Conservation (phyloP, 2,888 invertebrate genomes). For the Archips crataeganus region DNA sequence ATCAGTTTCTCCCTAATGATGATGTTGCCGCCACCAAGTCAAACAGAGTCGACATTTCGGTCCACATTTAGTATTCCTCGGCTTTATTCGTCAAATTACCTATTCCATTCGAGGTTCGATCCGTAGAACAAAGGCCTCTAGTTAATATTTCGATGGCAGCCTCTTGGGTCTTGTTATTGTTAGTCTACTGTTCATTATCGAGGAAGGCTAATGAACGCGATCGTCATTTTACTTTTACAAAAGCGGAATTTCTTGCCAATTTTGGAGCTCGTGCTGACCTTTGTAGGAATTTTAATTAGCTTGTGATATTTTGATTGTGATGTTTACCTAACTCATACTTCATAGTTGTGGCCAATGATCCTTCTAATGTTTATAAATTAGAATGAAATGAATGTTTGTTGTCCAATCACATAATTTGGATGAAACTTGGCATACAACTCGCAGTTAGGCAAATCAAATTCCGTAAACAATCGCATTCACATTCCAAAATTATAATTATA, state of each 20-base stretch:
- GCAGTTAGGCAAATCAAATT: no score
- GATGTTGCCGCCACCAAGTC: background rate
- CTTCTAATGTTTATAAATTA: no score
- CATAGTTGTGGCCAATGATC: no score
- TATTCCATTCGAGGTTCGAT: constrained; percentile 16
- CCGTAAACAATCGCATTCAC: no score
- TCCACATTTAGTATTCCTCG: background rate
- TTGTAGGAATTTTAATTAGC: no score
- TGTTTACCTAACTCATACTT: no score
- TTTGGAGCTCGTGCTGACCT: background rate
- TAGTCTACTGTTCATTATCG: constrained; percentile 14
- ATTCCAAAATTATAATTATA: no score
- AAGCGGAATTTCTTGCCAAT: background rate
- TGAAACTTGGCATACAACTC: no score
- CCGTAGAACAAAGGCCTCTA: constrained; percentile 19
- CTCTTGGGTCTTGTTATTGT: constrained; percentile 23
- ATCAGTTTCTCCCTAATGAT: constrained; percentile 1
- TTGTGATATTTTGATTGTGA: no score
- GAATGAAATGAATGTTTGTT: no score
- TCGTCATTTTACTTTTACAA: background rate
- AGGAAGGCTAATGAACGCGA: constrained; percentile 18
- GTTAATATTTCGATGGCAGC: constrained; percentile 22
- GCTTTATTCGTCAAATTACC: constrained; percentile 14
- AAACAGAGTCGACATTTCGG: background rate
- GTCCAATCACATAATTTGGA: no score